phyloP scores from a whole-genome alignment of 2,113 vertebrate species.

The Zosterops borbonicus region DNA sequence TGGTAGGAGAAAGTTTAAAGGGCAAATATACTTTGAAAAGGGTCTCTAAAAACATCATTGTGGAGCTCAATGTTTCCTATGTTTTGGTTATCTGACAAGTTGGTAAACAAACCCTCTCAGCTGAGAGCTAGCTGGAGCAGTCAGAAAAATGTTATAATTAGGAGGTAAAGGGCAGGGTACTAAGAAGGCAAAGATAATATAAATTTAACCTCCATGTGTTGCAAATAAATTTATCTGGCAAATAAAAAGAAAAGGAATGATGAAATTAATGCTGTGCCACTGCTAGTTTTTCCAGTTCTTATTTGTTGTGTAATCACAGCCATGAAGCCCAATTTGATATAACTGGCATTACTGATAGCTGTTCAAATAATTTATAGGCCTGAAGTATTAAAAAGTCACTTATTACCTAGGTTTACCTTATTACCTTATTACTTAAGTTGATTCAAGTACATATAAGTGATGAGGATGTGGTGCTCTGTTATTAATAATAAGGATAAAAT shows the following conservation, averaged over 20 bases:
- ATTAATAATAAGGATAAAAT: not conserved
- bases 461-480: not conserved
- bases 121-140: not conserved
- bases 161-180: constrained; percentile 10
- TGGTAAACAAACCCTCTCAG: not conserved
- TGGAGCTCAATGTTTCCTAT: not conserved
- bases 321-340: not conserved
- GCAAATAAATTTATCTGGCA: constrained; percentile 3
- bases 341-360: not conserved
- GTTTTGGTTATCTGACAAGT: constrained; percentile 13
- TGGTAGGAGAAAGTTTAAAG: constrained; percentile 5
- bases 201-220: constrained; percentile 8
- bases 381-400: not conserved
- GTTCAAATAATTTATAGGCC: not conserved
- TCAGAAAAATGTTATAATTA: constrained; percentile 35
- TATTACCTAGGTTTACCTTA: not conserved
- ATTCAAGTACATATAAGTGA: not conserved
- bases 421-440: not conserved
- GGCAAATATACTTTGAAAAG: constrained; percentile 15
- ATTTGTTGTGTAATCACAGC: not conserved
- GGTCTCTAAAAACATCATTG: not conserved
- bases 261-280: not conserved
- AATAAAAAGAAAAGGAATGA: constrained; percentile 18
- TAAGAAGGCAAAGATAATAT: constrained; percentile 19
- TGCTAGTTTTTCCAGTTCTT: not conserved